Conservation (phyloP, 2,797 vertebrate species). For the Gymnopithys bicolor region DNA sequence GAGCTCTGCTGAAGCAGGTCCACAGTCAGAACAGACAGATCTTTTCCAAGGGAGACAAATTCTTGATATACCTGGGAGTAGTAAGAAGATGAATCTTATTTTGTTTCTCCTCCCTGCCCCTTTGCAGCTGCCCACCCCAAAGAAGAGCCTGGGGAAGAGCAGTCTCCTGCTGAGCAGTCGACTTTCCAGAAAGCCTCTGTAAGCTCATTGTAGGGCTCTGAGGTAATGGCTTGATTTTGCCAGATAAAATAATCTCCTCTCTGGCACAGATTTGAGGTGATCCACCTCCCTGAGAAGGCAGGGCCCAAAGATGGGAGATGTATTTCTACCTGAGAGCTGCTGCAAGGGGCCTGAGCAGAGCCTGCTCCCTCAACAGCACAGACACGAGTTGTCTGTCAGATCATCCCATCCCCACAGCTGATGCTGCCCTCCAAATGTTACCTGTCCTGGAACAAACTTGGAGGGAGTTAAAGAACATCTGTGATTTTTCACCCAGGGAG, state of each 20-base stretch:
- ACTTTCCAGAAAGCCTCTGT: neutral
- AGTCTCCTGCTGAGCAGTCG: neutral
- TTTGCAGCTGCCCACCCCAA: neutral
- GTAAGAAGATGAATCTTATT: neutral
- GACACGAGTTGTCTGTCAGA: fast-evolving
- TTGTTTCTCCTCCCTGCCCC: neutral
- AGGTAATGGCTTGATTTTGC: neutral
- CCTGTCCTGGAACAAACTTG: neutral
- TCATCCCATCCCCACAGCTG: neutral
- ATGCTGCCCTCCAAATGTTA: neutral
- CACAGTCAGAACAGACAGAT: neutral
- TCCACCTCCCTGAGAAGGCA: neutral
- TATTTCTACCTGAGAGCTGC: neutral
- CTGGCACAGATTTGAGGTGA: neutral
- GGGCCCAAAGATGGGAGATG: neutral
- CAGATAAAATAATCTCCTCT: neutral
- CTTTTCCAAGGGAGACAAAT: neutral
- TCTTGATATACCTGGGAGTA: neutral
- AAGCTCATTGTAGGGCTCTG: neutral
- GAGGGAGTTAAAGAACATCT: neutral
- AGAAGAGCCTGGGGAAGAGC: neutral
- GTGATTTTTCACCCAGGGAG: neutral
- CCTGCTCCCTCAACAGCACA: neutral
- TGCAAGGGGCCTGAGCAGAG: neutral
- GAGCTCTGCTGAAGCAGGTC: neutral